These are phyloP conservation scores for Caiman crocodilus DNA, from an alignment of 2,797 vertebrate species.

Conservation along the genomic window DNA sequence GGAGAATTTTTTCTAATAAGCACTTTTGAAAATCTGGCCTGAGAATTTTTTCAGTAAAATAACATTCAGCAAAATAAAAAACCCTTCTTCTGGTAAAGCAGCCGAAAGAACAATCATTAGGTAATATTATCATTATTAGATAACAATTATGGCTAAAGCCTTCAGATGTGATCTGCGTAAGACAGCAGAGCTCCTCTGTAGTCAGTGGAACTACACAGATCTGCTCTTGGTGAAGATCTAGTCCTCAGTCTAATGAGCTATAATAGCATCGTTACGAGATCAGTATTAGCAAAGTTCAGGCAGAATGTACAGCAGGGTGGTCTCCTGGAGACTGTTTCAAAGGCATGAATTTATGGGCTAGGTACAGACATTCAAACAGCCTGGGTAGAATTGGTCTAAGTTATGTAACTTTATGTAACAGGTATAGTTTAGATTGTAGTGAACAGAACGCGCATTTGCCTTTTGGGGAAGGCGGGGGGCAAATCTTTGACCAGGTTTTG, in stretches of 20 bases:
- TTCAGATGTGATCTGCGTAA: background rate
- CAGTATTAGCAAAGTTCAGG: background rate
- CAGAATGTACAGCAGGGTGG: no score
- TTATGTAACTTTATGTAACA: no score
- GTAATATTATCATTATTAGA: no score
- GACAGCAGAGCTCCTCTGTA: background rate
- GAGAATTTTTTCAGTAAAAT: background rate
- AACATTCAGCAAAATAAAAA: background rate
- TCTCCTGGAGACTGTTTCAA: no score
- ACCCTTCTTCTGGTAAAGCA: background rate
- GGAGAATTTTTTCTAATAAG: background rate
- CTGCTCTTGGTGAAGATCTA: background rate
- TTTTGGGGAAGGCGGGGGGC: no score
- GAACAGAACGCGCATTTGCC: no score
- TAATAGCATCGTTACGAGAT: background rate
- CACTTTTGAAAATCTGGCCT: background rate
- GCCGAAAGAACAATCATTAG: background rate
- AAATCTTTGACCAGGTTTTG: no score
- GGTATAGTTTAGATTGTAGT: no score
- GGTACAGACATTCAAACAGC: no score
- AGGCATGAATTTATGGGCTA: no score
- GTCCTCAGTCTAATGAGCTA: background rate
- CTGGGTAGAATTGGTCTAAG: no score
- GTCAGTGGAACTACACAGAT: background rate
- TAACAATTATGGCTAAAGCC: background rate